Conservation (phyloP, 2,888 invertebrate genomes). For the Tiliacea aurago region DNA sequence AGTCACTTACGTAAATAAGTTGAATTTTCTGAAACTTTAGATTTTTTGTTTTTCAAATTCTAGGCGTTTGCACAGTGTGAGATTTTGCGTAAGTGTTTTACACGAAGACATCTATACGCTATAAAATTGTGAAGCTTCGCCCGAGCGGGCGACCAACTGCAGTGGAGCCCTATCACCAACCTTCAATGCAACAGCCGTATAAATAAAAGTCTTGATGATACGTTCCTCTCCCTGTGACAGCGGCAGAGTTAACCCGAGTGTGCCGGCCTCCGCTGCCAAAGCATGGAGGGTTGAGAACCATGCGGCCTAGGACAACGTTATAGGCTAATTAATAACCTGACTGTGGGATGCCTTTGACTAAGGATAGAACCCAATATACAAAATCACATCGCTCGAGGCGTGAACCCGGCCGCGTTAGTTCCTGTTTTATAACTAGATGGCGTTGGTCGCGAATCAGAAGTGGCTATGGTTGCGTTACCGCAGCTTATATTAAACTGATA, state of each 20-base stretch:
- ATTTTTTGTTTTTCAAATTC: too few relatives aligned
- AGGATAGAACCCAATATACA: background rate
- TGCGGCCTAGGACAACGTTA: conserved; percentile 45
- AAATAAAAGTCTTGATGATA: conserved; percentile 76
- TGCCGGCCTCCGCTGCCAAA: conserved; percentile 83
- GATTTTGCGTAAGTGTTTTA: too few relatives aligned
- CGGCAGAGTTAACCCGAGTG: conserved; percentile 81
- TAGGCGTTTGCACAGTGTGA: too few relatives aligned
- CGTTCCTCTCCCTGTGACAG: conserved; percentile 78
- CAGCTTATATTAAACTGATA: too few relatives aligned
- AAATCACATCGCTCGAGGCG: background rate
- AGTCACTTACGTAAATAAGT: too few relatives aligned
- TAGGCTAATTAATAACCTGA: background rate
- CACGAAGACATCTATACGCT: too few relatives aligned
- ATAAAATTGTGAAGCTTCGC: too few relatives aligned
- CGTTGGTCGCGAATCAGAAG: background rate
- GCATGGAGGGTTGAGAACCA: conserved; percentile 81
- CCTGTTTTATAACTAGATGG: background rate
- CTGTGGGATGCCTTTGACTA: background rate
- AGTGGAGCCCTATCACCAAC: conserved; percentile 62
- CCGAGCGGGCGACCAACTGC: too few relatives aligned
- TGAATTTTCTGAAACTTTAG: too few relatives aligned
- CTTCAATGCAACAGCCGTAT: conserved; percentile 79
- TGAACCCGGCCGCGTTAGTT: background rate
- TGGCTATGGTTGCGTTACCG: background rate